Percentiles rank a stretch among this genome's conserved stretches.
Conservation (phyloP, 2,113 vertebrate genomes). For the Pipa parva region DNA sequence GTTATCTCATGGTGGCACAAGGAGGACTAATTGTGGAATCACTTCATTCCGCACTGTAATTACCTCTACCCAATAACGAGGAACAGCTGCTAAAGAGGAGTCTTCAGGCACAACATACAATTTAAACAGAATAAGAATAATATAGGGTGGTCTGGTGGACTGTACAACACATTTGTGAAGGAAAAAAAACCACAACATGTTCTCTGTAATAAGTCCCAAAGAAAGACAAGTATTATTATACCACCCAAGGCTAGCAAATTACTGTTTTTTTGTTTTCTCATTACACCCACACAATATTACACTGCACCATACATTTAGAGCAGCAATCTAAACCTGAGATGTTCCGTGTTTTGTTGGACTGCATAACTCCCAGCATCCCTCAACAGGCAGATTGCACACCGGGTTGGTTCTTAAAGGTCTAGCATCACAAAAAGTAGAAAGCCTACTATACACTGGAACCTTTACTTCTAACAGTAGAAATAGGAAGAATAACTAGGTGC, state of each 20-base stretch:
- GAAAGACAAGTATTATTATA: no score
- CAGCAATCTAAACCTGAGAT: no score
- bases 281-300: not conserved
- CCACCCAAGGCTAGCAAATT: not conserved
- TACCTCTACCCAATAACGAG: slow-evolving; percentile 30
- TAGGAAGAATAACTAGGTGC: no score
- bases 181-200: not conserved
- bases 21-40: slow-evolving; percentile 39
- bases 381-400: no score
- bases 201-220: not conserved
- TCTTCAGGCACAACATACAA: slow-evolving; percentile 8
- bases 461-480: no score
- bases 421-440: not conserved
- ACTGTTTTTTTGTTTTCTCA: not conserved
- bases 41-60: slow-evolving; percentile 13
- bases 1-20: slow-evolving; percentile 35
- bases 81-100: slow-evolving; percentile 33
- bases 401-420: no score
- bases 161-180: not conserved
- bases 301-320: no score
- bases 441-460: no score
- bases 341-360: no score
- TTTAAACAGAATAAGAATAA: not conserved
- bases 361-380: no score
- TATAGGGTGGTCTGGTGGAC: slow-evolving; percentile 1